These are phyloP conservation scores for Epiblema foenella DNA, from an alignment of 2,888 invertebrate species.

Conservation along the genomic window DNA sequence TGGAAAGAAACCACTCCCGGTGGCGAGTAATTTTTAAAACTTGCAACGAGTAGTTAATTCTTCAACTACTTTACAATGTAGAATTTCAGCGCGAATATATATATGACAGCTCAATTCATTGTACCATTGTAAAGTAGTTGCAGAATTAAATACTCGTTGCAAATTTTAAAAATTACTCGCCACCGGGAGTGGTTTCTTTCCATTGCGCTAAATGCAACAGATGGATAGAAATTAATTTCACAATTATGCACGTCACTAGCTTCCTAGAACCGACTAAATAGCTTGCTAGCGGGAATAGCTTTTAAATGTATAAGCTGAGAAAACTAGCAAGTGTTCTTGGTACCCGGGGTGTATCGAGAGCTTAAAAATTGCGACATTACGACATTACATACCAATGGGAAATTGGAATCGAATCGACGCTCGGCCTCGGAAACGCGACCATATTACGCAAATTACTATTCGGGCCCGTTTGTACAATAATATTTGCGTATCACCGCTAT, in stretches of 20 bases:
- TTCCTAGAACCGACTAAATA: constrained; percentile 29
- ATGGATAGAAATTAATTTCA: constrained; percentile 22
- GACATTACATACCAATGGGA: background rate
- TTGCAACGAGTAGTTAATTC: background rate
- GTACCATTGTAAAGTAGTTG: background rate
- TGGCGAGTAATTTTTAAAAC: background rate
- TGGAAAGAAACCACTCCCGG: background rate
- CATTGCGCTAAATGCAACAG: background rate
- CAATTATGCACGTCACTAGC: constrained; percentile 8
- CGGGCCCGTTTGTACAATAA: constrained; percentile 7
- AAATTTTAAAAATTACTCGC: background rate
- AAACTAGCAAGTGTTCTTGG: background rate
- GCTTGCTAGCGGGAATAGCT: too few species aligned
- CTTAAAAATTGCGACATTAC: too few species aligned
- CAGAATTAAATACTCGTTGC: background rate
- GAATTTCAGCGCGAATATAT: too few species aligned
- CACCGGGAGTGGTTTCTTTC: background rate
- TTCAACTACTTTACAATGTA: background rate
- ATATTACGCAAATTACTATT: constrained; percentile 20
- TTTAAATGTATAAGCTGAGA: too few species aligned
- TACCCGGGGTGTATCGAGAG: too few species aligned
- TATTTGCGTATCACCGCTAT: constrained; percentile 20
- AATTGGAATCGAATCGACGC: constrained; percentile 1
- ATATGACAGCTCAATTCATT: too few species aligned
- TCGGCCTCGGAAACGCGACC: too few species aligned